Evolutionary conservation across 1,140 invertebrate genomes (phyloP).

Genomic region (Grapholita molesta): DNA sequence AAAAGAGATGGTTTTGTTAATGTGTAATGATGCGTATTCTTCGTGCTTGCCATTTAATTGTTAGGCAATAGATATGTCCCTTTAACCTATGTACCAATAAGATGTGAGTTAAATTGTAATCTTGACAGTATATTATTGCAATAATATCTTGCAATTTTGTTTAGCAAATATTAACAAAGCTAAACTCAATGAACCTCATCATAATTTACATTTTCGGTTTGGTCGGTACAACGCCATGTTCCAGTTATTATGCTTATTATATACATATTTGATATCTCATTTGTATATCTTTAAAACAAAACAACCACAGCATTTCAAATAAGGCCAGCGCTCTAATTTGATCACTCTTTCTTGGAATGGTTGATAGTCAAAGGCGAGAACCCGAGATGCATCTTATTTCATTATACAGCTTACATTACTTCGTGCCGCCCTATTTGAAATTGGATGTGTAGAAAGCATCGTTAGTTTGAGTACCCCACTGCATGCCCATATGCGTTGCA

Average conservation of each 20-base stretch:
- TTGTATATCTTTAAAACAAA: background rate
- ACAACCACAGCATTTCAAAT: background rate
- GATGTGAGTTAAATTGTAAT: background rate
- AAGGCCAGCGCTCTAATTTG: constrained; percentile 9
- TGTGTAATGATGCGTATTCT: constrained; percentile 68
- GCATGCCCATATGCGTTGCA: background rate
- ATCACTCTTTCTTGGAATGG: background rate
- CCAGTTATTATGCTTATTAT: background rate
- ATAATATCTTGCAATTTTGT: background rate
- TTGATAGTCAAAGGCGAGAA: constrained; percentile 1
- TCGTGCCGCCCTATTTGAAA: background rate
- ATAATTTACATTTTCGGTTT: background rate
- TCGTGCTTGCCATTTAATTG: constrained; percentile 69
- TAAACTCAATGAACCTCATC: background rate
- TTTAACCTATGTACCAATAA: constrained; percentile 54
- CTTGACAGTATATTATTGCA: constrained; percentile 1
- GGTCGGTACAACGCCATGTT: background rate
- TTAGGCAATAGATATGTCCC: constrained; percentile 58
- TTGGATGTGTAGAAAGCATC: constrained; percentile 10
- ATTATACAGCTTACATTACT: background rate
- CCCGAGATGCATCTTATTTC: constrained; percentile 9
- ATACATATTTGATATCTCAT: background rate
- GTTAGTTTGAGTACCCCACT: background rate
- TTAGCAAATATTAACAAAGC: background rate
- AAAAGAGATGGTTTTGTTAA: constrained; percentile 64